These are phyloP conservation scores for Podotricha telesiphe DNA, from an alignment of 2,888 invertebrate genomes.

Conservation along the genomic window DNA sequence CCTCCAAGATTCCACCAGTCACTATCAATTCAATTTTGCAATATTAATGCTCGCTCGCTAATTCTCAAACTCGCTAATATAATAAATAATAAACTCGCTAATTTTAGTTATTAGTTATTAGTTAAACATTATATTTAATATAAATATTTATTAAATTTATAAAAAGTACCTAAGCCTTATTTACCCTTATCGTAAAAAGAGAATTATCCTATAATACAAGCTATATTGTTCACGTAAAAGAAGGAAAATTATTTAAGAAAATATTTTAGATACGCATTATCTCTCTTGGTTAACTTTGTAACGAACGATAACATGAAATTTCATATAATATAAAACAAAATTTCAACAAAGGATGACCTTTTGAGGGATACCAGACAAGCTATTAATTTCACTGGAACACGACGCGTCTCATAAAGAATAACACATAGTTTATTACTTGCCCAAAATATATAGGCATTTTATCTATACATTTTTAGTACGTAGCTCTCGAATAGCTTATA, in stretches of 20 bases:
- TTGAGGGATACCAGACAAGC: slow-evolving; percentile 31
- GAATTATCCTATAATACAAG: neutral
- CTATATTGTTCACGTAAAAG: neutral
- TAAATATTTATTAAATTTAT: neutral
- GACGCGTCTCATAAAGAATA: slow-evolving; percentile 41
- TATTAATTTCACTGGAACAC: slow-evolving; percentile 37
- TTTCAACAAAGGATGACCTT: slow-evolving; percentile 36
- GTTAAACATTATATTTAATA: no score
- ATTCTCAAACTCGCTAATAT: no score
- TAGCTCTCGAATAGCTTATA: slow-evolving; percentile 57
- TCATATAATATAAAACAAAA: slow-evolving; percentile 32
- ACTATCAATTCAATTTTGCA: no score
- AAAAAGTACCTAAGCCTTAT: neutral
- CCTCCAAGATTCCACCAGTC: no score
- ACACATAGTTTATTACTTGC: slow-evolving; percentile 41
- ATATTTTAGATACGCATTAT: neutral
- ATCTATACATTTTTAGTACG: slow-evolving; percentile 64
- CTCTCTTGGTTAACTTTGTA: slow-evolving; percentile 13
- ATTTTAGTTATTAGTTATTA: no score
- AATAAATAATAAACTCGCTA: no score
- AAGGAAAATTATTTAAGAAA: neutral
- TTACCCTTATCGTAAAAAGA: neutral
- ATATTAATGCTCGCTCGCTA: no score
- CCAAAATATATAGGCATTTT: slow-evolving; percentile 53
- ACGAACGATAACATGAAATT: slow-evolving; percentile 20